Conservation (phyloP, 2,113 vertebrate genomes). For the Pomatorhinus ruficollis region DNA sequence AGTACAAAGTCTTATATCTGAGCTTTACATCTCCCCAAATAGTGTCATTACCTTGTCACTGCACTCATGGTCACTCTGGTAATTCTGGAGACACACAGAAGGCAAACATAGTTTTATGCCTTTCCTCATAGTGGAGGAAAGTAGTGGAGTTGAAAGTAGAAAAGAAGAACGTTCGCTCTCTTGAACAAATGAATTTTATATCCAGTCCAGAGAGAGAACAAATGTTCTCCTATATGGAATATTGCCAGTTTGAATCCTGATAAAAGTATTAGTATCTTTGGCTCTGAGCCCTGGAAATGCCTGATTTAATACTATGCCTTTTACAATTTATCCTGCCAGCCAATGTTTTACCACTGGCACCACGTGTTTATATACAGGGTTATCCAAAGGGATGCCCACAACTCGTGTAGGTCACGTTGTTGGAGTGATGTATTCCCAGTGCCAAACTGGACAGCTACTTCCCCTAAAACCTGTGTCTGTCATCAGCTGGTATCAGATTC, state of each 20-base stretch:
- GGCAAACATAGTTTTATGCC: not conserved
- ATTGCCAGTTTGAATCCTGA: not conserved
- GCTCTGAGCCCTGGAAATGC: not conserved
- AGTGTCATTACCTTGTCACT: not conserved
- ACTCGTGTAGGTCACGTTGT: not conserved
- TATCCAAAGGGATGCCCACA: not conserved
- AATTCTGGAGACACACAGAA: not conserved
- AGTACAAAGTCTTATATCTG: not conserved
- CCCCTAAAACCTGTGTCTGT: not conserved
- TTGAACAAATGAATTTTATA: not conserved
- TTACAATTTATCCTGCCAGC: not conserved
- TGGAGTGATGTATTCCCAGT: not conserved
- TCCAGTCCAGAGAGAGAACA: not conserved
- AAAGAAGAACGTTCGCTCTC: not conserved
- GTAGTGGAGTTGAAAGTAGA: not conserved
- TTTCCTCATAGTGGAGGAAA: not conserved
- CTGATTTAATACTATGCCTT: not conserved
- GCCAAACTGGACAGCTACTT: not conserved
- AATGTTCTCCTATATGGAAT: not conserved
- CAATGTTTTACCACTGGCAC: not conserved
- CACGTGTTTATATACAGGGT: not conserved
- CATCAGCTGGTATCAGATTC: not conserved
- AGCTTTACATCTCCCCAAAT: not conserved
- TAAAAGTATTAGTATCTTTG: constrained; percentile 13
- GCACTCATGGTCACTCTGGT: not conserved